Evolutionary conservation across 2,113 vertebrate genomes (phyloP), one percentile per base, ranked within the genome.

Genomic region (Onychostruthus taczanowskii): DNA sequence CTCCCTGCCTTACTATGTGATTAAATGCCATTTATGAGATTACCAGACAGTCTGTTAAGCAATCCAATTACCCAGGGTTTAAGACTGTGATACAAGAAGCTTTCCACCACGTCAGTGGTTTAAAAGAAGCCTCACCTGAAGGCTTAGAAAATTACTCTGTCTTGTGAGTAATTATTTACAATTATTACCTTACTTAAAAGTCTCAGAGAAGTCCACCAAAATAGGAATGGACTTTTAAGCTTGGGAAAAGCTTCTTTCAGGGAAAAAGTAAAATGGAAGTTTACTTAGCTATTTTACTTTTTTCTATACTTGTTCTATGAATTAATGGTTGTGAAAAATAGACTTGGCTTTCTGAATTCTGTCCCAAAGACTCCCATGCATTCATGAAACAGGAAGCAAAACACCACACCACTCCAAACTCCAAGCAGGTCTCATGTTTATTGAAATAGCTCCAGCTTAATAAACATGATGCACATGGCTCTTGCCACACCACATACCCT

Each of bases 351-450:
- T 73, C 50, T 78, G 50, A 35, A 80, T 75, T 79, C 53, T 67
- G 31, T 74, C 74, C 72, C 75, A 76, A n/a, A 74, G 46, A 59
- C 11, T 69, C 61, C 35, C 16, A 61, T 8, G 22, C 12, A 39
- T 80, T 91, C 52, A 47, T 20, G 22, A 73, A 88, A 80, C 8
- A 79, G 15, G 21, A 92, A 86, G 31, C 24, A n/a, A 84, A 94
- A 89, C 52, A 61, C 44, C 39, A 77, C 72, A 56, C 22, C 9
- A 1, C 43, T 80, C n/a, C 9, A 5, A 82, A 82, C 9, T 66
- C 84, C 66, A 61, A 68, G 79, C 55, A 89, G 37, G n/a, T 56
- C 43, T 69, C 67, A 50, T 4, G 6, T 97, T 97, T 95, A 96
- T 94, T 97, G 83, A 89, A 86, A 49, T 30, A 86, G 33, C 83